Evolutionary conservation across 2,888 invertebrate species (phyloP).

Genomic region (Tachina fera): DNA sequence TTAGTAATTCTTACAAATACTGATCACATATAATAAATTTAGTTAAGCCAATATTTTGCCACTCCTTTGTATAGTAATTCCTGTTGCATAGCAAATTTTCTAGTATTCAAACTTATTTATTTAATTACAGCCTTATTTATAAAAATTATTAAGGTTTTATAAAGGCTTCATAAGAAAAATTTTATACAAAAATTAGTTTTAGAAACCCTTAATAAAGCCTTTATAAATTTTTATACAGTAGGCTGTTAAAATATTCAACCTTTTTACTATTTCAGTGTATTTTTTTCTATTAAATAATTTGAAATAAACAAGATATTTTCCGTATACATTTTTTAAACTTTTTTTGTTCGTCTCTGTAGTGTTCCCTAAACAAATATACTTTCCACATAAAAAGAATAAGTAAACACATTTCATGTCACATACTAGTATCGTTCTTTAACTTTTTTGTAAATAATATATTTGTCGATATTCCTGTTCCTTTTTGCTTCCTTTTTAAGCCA

Average conservation of each 20-base stretch:
- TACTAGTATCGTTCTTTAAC: neutral
- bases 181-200: too few species aligned
- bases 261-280: neutral
- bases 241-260: too few species aligned
- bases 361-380: slow-evolving; percentile 50
- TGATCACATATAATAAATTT: too few species aligned
- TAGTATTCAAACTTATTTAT: neutral
- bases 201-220: too few species aligned
- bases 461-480: neutral
- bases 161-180: too few species aligned
- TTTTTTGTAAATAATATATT: slow-evolving; percentile 9
- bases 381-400: neutral
- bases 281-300: slow-evolving; percentile 3
- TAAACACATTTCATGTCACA: slow-evolving; percentile 18
- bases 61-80: too few species aligned
- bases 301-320: slow-evolving; percentile 14
- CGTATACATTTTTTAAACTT: neutral
- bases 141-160: too few species aligned
- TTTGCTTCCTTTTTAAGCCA: neutral
- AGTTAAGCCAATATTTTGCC: too few species aligned
- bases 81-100: too few species aligned
- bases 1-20: too few species aligned
- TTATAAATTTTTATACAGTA: too few species aligned
- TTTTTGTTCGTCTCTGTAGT: slow-evolving; percentile 2
- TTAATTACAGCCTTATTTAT: too few species aligned